These are phyloP conservation scores for Helogale parvula DNA, from an alignment of 2,113 vertebrate genomes.

Conservation along the genomic window DNA sequence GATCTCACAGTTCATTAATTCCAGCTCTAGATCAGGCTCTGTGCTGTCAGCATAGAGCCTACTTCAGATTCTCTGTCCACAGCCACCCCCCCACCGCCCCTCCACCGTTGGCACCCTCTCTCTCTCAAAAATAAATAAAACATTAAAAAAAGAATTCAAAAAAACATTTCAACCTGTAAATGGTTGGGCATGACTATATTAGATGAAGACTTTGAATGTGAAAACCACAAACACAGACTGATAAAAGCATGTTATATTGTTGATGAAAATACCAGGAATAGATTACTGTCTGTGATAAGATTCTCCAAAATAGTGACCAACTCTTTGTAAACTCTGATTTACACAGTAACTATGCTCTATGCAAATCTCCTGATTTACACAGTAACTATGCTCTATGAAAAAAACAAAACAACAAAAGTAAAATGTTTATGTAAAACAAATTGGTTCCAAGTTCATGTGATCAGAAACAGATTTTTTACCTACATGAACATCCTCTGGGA, in stretches of 20 bases:
- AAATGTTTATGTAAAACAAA: background rate
- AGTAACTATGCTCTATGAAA: background rate
- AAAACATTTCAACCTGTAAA: background rate
- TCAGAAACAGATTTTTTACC: background rate
- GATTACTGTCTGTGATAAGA: background rate
- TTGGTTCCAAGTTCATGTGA: background rate
- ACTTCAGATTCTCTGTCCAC: too few species aligned
- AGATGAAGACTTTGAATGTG: background rate
- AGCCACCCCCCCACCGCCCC: too few species aligned
- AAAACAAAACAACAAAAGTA: background rate
- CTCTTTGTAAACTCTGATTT: background rate
- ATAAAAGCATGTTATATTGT: background rate
- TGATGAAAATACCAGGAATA: background rate
- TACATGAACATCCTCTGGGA: background rate
- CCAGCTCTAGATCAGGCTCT: too few species aligned
- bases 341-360: background rate
- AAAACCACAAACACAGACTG: background rate
- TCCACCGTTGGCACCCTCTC: too few species aligned
- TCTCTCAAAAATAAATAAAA: too few species aligned
- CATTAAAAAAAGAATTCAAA: background rate
- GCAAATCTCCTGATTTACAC: background rate
- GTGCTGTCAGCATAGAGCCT: too few species aligned
- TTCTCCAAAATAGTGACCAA: constrained; percentile 7
- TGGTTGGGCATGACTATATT: background rate
- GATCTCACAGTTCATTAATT: too few species aligned